Evolutionary conservation across 2,797 vertebrate genomes (phyloP).

Genomic region (Ctenosaura bakeri): DNA sequence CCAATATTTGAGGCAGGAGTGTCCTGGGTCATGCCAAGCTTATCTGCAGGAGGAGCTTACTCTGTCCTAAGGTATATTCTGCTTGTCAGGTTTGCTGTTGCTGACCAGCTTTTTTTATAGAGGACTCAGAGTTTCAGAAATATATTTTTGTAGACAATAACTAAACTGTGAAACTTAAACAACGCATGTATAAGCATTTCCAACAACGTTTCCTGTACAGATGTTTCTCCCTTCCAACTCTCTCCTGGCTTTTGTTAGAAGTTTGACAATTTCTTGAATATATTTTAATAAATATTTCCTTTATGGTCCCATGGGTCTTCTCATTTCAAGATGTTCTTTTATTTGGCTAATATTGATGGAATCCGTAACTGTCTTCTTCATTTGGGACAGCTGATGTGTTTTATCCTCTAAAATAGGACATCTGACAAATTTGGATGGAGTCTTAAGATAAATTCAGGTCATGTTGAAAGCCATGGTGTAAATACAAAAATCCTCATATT

Average conservation of each 20-base stretch:
- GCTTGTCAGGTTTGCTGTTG: conserved; percentile 80
- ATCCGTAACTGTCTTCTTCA: conserved; percentile 23
- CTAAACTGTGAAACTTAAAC: conserved; percentile 82
- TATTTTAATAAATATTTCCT: conserved; percentile 93
- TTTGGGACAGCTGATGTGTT: not conserved
- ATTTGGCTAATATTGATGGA: conserved; percentile 60
- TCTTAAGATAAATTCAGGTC: not conserved
- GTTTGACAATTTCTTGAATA: conserved; percentile 87
- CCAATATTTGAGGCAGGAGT: conserved; percentile 69
- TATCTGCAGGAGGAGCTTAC: conserved; percentile 73
- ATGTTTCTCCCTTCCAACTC: conserved; percentile 77
- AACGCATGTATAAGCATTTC: conserved; percentile 79
- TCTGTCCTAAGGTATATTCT: conserved; percentile 78
- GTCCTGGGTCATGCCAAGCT: conserved; percentile 60
- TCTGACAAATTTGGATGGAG: not conserved
- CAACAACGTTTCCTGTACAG: conserved; percentile 75
- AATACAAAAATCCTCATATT: not conserved
- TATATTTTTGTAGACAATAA: conserved; percentile 97
- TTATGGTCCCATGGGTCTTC: conserved; percentile 27
- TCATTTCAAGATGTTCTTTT: conserved; percentile 14
- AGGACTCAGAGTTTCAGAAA: conserved; percentile 89
- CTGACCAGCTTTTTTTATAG: conserved; percentile 83
- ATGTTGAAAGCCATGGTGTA: not conserved
- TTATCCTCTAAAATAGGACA: conserved; percentile 2
- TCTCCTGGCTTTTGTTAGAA: conserved; percentile 66